phyloP scores from a whole-genome alignment of 2,113 vertebrate genomes.

The Bambusicola thoracicus region DNA sequence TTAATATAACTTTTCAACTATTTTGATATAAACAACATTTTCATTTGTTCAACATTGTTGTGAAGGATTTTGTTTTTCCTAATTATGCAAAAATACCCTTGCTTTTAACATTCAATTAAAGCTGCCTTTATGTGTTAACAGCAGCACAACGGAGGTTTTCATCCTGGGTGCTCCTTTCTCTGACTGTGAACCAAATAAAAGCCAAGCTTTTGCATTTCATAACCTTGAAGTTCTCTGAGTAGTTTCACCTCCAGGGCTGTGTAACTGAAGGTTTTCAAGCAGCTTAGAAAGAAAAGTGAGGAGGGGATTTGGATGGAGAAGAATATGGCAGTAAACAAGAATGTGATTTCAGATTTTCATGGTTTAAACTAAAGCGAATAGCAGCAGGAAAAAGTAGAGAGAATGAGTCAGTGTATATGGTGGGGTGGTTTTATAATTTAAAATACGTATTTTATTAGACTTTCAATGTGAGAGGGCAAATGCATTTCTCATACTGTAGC shows the following conservation, averaged over 20 bases:
- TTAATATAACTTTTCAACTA: slow-evolving; percentile 26
- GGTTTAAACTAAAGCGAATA: slow-evolving; percentile 30
- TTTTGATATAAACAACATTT: slow-evolving; percentile 36
- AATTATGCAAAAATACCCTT: slow-evolving; percentile 57
- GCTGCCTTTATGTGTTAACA: slow-evolving; percentile 57
- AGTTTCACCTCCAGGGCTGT: slow-evolving; percentile 75
- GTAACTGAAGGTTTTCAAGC: slow-evolving; percentile 67
- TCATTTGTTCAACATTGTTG: slow-evolving; percentile 29
- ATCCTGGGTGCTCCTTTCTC: slow-evolving; percentile 50
- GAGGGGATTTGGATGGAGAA: background rate
- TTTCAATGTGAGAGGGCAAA: slow-evolving; percentile 18
- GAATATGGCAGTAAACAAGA: slow-evolving; percentile 42
- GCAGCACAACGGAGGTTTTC: slow-evolving; percentile 50
- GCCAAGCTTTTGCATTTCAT: slow-evolving; percentile 73
- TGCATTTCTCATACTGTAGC: background rate
- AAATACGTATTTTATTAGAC: background rate
- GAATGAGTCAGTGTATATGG: background rate
- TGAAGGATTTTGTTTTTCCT: background rate
- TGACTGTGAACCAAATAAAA: slow-evolving; percentile 75
- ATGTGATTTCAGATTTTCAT: slow-evolving; percentile 20
- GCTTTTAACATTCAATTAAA: slow-evolving; percentile 58
- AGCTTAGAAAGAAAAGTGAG: slow-evolving; percentile 32
- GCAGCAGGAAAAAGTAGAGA: background rate
- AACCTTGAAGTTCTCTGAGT: slow-evolving; percentile 76
- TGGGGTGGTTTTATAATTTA: slow-evolving; percentile 18